Base-by-base conservation (phyloP, 2,888 invertebrate species). In the Laothoe populi region DNA sequence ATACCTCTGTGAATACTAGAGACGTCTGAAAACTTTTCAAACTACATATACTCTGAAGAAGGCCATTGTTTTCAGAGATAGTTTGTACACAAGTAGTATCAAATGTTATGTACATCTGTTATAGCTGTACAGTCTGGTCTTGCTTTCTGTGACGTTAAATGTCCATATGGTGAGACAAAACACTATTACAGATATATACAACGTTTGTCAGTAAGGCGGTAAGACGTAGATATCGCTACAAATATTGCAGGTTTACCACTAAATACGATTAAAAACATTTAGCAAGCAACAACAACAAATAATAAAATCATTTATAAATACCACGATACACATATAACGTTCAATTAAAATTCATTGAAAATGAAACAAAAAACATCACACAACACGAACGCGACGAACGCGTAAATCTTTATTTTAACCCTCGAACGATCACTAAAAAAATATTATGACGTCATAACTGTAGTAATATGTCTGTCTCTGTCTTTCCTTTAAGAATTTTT, bases 311-410 rank as follows among this genome's bases (percentile, higher is more conserved):
- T 63, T 72, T 66, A 69, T 64, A 67, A 38, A 64, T 68, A 70
- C 59, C 53, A 53, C 53, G n/a, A 45, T 72, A 73, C 69, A 73
- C 64, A 70, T 72, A 77, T 80, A 84, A 84, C 82, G 75, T 71
- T 66, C 60, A 75, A 74, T 79, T 77, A 82, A 82, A 80, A 74
- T 76, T 71, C 64, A 75, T 65, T 66, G 62, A 70, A 71, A 70
- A 72, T 67, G 66, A 66, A 62, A 62, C 63, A 67, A 69, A 66
- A 67, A 67, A 63, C 60, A 65, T 64, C 65, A 73, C 75, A 73
- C 77, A 71, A 67, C 60, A 68, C 74, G 73, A 71, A 67, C 60
- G 67, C 74, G 73, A 71, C 64, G 74, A 71, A 64, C 64, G 62
- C 63, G 35, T 53, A 53, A 19, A 53, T 35, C 35, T 24, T 26